Evolutionary conservation across 2,888 invertebrate species (phyloP), one percentile per base, ranked within the genome.

Genomic region (Linnaemya tessellans): DNA sequence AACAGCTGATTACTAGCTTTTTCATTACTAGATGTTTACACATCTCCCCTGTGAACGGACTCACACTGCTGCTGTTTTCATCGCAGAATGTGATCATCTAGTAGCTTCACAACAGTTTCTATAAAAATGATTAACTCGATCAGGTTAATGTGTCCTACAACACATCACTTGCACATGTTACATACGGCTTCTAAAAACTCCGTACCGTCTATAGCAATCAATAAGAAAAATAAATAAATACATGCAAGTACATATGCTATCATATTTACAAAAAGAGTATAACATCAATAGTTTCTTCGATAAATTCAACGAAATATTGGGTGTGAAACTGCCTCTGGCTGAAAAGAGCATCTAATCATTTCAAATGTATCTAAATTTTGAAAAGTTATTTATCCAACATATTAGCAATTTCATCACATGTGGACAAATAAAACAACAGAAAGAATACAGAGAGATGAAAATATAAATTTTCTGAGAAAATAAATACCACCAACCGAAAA

Each of bases 361-460:
- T n/a, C 4, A 77, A 43, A 58, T 41, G 3, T 78, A 78, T 22
- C 22, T n/a, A 35, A 54, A 64, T 62, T 56, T 65, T 41, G 0
- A 41, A 8, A 49, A 64, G n/a, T 25, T 80, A 13, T 80, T 56
- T 56, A 38, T n/a, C 2, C 22, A 65, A 0, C 18, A 13, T 7
- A 80, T 80, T 80, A 80, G 15, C 80, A 73, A 46, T 46, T 73
- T 7, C 56, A 41, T 22, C 64, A 64, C 65, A 80, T 70, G 70
- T 60, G 35, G 46, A 3, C 58, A 67, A 77, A 77, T 49, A 77
- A 67, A 49, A 20, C 4, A 35, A 20, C 18, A 20, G 18, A 51
- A 0, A 49, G 11, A 49, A 22, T 51, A 38, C n/a, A 62, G 49
- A 62, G 35, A 64, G 38, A 74, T 7, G 38, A 18, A 25, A 54